These are phyloP conservation scores for Drosophila gunungcola DNA, from an alignment of 1,140 invertebrate genomes.

Conservation along the genomic window DNA sequence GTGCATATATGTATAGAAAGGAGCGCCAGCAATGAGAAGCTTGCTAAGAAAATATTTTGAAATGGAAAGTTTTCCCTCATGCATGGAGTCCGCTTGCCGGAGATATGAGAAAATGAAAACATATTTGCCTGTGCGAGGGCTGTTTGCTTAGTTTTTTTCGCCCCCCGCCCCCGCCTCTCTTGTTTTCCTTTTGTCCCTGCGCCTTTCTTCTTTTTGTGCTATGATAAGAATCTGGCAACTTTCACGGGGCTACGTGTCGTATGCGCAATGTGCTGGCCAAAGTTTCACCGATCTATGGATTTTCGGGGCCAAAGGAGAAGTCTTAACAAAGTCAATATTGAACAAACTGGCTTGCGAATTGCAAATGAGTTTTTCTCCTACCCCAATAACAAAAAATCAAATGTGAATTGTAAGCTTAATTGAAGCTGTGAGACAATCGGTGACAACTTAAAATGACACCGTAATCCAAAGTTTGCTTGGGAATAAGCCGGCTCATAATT, in stretches of 20 bases:
- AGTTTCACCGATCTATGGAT: constrained; percentile 33
- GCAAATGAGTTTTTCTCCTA: constrained; percentile 15
- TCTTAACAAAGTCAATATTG: constrained; percentile 37
- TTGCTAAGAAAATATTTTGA: constrained; percentile 53
- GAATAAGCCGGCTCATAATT: constrained; percentile 6
- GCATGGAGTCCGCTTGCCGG: neutral
- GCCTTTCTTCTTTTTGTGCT: constrained; percentile 5
- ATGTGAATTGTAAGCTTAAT: constrained; percentile 13
- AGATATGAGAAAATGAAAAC: constrained; percentile 47
- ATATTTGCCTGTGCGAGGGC: constrained; percentile 30
- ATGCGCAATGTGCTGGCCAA: constrained; percentile 36
- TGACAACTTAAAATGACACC: constrained; percentile 4
- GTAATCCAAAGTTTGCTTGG: neutral
- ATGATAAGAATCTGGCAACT: constrained; percentile 36
- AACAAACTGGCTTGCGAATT: constrained; percentile 12
- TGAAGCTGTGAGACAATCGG: constrained; percentile 6
- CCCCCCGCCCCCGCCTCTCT: neutral
- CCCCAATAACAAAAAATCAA: neutral
- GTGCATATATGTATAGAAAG: constrained; percentile 10
- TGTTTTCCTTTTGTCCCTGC: neutral
- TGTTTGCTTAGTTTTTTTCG: constrained; percentile 39
- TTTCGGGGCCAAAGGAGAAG: constrained; percentile 21
- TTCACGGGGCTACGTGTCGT: constrained; percentile 26
- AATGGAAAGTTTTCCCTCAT: constrained; percentile 45
- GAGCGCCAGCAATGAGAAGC: constrained; percentile 40